phyloP scores from a whole-genome alignment of 2,113 vertebrate species.

The Neodon shergylaensis region DNA sequence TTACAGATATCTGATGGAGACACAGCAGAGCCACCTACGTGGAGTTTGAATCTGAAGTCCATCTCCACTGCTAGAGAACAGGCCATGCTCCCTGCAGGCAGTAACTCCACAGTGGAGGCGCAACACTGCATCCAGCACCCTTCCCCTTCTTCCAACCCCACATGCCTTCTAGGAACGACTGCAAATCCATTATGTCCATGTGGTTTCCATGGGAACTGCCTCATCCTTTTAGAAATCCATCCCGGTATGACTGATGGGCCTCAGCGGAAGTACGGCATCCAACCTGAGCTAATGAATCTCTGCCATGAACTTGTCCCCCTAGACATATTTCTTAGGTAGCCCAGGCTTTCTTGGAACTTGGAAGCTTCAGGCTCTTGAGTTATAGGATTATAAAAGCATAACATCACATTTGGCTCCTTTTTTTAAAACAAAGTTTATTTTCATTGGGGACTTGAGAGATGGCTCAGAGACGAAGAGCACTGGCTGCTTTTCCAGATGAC shows the following conservation, averaged over 20 bases:
- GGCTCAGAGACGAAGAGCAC: neutral
- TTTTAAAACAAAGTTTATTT: neutral
- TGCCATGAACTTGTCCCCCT: neutral
- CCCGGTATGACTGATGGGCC: neutral
- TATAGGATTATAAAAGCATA: neutral
- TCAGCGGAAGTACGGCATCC: neutral
- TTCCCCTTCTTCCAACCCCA: neutral
- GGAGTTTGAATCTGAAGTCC: neutral
- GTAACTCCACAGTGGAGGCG: neutral
- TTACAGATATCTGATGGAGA: neutral
- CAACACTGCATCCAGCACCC: neutral
- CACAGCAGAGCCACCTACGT: neutral
- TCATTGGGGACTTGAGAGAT: neutral
- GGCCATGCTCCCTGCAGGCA: neutral
- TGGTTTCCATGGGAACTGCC: conserved; percentile 37
- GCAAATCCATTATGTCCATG: neutral
- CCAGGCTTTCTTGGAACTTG: neutral
- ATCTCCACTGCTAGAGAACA: neutral
- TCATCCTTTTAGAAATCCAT: neutral
- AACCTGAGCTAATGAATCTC: neutral
- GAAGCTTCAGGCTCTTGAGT: neutral
- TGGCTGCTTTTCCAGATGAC: neutral
- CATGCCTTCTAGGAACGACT: neutral
- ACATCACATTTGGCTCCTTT: neutral
- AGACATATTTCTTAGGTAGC: neutral